phyloP scores from a whole-genome alignment of 2,888 invertebrate species.

The Oscheius onirici region DNA sequence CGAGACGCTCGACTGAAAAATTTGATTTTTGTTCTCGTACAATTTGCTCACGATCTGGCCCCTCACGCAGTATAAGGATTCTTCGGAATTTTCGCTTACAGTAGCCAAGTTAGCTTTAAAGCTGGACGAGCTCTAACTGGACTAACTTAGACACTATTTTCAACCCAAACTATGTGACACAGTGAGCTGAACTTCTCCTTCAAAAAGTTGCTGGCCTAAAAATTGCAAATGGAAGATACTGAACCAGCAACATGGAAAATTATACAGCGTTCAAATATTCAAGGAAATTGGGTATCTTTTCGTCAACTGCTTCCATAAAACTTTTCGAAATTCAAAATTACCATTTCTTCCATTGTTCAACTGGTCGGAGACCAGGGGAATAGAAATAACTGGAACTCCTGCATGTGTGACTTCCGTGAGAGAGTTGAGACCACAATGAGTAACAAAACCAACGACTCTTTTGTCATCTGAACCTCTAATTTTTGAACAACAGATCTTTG shows the following conservation, averaged over 20 bases:
- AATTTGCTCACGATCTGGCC: background rate
- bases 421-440: constrained; percentile 51
- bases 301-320: too few relatives aligned
- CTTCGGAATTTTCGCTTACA: background rate
- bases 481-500: background rate
- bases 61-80: background rate
- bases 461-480: constrained; percentile 37
- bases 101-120: background rate
- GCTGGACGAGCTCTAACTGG: too few relatives aligned
- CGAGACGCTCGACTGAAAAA: constrained; percentile 16
- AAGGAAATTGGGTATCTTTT: too few relatives aligned
- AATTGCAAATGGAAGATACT: too few relatives aligned
- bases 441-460: constrained; percentile 50
- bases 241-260: too few relatives aligned
- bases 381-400: constrained; percentile 45
- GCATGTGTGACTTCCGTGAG: constrained; percentile 45
- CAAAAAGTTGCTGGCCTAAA: too few relatives aligned
- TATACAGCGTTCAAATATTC: too few relatives aligned
- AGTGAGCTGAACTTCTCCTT: too few relatives aligned
- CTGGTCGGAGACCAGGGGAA: constrained; percentile 55
- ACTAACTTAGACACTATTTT: too few relatives aligned
- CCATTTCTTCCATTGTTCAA: constrained; percentile 43
- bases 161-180: too few relatives aligned
- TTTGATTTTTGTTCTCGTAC: background rate
- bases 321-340: too few relatives aligned